Conservation (phyloP, 2,888 invertebrate species). For the Galerucella nymphaeae region DNA sequence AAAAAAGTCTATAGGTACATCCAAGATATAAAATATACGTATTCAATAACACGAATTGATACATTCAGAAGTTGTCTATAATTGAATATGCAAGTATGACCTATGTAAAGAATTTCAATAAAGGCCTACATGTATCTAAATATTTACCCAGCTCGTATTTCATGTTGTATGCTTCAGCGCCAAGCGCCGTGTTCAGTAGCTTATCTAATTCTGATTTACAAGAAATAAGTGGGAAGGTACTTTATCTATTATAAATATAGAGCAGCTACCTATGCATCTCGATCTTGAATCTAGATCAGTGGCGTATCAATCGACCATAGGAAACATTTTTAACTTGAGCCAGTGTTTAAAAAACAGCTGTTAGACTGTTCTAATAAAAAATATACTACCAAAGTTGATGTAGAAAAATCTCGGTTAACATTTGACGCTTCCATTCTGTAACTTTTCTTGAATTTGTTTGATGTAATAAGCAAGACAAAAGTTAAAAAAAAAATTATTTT, state of each 20-base stretch:
- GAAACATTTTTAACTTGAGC: not conserved
- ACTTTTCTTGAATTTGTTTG: too few species aligned
- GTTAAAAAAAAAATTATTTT: too few species aligned
- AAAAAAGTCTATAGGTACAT: too few species aligned
- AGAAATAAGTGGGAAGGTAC: slow-evolving; percentile 17
- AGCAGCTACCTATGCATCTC: slow-evolving; percentile 6
- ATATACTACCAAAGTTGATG: too few species aligned
- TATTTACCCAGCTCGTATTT: slow-evolving; percentile 17
- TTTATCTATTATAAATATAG: slow-evolving; percentile 20
- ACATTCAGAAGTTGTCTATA: not conserved
- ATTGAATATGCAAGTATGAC: not conserved
- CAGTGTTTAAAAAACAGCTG: too few species aligned
- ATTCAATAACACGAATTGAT: not conserved
- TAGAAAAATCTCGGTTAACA: too few species aligned
- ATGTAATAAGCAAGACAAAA: too few species aligned
- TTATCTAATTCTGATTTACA: slow-evolving; percentile 23
- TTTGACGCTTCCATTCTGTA: too few species aligned
- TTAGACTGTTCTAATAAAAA: not conserved
- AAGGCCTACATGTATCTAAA: slow-evolving; percentile 15
- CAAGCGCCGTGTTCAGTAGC: slow-evolving; percentile 12
- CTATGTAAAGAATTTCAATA: not conserved
- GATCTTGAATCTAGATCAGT: slow-evolving; percentile 6
- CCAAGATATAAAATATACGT: too few species aligned
- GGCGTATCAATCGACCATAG: slow-evolving; percentile 1
- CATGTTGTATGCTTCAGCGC: slow-evolving; percentile 8